These are phyloP conservation scores for Malacosoma neustria DNA, from an alignment of 2,888 invertebrate species.

Conservation along the genomic window DNA sequence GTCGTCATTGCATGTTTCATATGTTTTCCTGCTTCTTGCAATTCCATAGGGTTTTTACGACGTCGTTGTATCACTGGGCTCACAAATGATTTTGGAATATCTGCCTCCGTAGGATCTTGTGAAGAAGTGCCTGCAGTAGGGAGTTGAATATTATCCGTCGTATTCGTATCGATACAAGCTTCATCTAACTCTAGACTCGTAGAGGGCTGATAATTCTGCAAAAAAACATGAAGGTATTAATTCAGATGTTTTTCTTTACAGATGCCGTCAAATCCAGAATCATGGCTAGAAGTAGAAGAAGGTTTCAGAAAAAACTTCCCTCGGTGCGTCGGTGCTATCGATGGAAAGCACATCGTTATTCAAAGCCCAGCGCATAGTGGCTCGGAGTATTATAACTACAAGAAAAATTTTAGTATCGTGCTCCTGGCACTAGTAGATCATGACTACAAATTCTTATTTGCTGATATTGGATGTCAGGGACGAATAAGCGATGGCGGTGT, in stretches of 20 bases:
- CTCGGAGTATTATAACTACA: neutral
- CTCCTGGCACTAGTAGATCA: neutral
- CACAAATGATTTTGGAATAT: too few species aligned
- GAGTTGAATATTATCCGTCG: too few species aligned
- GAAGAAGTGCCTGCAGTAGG: too few species aligned
- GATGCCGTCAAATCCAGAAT: neutral
- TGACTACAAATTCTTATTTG: neutral
- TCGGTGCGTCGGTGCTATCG: neutral
- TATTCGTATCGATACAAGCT: too few species aligned
- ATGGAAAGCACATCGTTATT: neutral
- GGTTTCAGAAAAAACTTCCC: neutral
- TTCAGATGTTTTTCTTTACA: neutral
- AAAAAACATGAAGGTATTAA: too few species aligned
- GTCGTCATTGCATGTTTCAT: slow-evolving; percentile 1
- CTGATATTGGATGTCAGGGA: neutral
- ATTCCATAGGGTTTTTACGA: too few species aligned
- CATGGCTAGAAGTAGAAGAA: neutral
- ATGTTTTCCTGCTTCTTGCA: slow-evolving; percentile 5
- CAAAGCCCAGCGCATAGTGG: neutral
- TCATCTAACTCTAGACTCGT: too few species aligned
- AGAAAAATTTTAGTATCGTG: neutral
- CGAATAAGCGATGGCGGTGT: neutral
- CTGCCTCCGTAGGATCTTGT: too few species aligned
- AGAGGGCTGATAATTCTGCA: too few species aligned
- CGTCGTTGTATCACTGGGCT: too few species aligned